Conservation (phyloP, 2,888 invertebrate species). For the Orthosia cruda region DNA sequence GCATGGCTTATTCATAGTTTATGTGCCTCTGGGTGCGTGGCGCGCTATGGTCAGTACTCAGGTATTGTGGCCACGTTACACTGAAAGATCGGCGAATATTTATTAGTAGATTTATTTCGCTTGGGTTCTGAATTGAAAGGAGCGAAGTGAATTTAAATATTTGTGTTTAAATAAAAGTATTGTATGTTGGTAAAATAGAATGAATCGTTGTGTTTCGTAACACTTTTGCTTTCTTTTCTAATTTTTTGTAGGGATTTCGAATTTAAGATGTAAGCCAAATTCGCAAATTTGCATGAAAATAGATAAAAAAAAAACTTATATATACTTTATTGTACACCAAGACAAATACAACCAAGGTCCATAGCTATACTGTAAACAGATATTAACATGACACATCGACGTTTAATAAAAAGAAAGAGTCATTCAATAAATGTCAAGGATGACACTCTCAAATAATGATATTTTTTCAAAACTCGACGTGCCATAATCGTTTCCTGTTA, state of each 20-base stretch:
- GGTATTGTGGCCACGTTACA: constrained; percentile 49
- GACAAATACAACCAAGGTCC: too few species aligned
- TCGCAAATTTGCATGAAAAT: too few species aligned
- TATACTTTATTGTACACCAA: too few species aligned
- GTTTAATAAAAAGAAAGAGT: not conserved
- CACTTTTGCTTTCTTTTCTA: not conserved
- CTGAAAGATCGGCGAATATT: constrained; percentile 58
- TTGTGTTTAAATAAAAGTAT: constrained; percentile 4
- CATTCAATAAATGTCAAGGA: not conserved
- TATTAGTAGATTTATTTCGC: constrained; percentile 51
- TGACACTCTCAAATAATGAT: not conserved
- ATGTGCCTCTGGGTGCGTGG: constrained; percentile 67
- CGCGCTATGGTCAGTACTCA: constrained; percentile 67
- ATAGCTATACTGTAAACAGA: not conserved
- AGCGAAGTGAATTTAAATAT: constrained; percentile 3
- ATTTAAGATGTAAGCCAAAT: not conserved
- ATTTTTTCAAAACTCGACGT: not conserved
- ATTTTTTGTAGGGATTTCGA: not conserved
- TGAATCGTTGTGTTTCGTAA: not conserved
- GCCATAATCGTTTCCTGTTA: not conserved
- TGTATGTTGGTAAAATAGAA: not conserved
- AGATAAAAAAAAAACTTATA: too few species aligned
- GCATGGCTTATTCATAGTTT: constrained; percentile 77
- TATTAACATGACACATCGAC: not conserved
- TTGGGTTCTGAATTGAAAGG: constrained; percentile 22